phyloP scores from a whole-genome alignment of 2,888 invertebrate genomes.

The Teleiodes luculella region DNA sequence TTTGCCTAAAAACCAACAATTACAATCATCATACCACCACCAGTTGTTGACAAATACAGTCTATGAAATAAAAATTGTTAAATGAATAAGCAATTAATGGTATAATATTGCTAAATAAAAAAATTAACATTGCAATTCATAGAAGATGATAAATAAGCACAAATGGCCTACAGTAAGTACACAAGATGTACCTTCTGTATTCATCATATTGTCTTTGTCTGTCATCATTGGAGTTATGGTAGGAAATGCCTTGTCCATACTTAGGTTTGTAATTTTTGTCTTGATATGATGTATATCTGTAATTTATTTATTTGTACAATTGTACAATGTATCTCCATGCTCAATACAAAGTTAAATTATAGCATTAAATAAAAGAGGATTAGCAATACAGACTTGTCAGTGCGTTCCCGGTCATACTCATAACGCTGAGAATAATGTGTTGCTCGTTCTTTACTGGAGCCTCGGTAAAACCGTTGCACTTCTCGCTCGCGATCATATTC shows the following conservation, averaged over 20 bases:
- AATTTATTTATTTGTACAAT: constrained; percentile 25
- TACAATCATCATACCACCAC: neutral
- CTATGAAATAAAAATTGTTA: neutral
- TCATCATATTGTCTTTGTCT: constrained; percentile 53
- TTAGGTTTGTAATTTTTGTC: constrained; percentile 55
- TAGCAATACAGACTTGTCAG: constrained; percentile 45
- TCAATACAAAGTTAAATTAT: neutral
- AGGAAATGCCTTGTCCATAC: constrained; percentile 42
- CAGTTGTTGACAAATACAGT: neutral
- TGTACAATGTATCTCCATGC: neutral
- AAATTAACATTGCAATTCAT: neutral
- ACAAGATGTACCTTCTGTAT: constrained; percentile 51
- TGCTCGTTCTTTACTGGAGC: constrained; percentile 62
- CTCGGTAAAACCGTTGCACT: constrained; percentile 65
- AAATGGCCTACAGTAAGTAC: constrained; percentile 8
- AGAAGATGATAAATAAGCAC: constrained; percentile 4
- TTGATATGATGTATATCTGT: constrained; percentile 51
- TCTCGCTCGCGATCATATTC: constrained; percentile 57
- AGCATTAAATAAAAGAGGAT: neutral
- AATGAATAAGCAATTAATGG: neutral
- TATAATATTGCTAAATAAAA: too few relatives aligned
- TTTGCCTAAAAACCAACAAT: constrained; percentile 37
- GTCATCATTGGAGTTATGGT: constrained; percentile 41
- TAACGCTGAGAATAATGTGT: constrained; percentile 33
- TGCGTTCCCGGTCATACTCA: constrained; percentile 48